phyloP scores from a whole-genome alignment of 1,140 invertebrate species.

The Scaptomyza graminum region DNA sequence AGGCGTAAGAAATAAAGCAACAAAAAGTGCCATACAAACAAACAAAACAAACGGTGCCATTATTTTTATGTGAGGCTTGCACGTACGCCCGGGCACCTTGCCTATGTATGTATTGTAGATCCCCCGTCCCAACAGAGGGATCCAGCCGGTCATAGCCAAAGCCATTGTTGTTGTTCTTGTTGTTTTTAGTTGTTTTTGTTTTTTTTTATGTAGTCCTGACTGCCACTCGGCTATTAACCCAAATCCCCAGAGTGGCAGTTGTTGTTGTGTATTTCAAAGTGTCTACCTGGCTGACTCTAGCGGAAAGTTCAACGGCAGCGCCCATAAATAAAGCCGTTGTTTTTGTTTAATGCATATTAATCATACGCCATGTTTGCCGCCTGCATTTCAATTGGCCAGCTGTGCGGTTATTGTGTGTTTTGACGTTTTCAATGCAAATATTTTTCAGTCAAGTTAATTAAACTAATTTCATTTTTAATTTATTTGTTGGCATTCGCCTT shows the following conservation, averaged over 20 bases:
- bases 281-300: constrained; percentile 62
- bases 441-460: constrained; percentile 65
- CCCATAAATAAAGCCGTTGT: constrained; percentile 61
- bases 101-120: not conserved
- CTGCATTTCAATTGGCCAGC: constrained; percentile 71
- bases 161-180: constrained; percentile 33
- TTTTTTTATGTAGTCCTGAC: constrained; percentile 42
- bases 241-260: constrained; percentile 76
- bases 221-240: constrained; percentile 70
- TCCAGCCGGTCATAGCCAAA: constrained; percentile 24
- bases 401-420: constrained; percentile 7
- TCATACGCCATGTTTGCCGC: constrained; percentile 63
- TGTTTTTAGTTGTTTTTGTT: constrained; percentile 18
- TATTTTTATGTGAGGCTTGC: constrained; percentile 56
- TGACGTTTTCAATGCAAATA: constrained; percentile 51
- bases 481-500: not conserved
- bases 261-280: constrained; percentile 61
- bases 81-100: constrained; percentile 50
- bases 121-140: not conserved
- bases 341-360: constrained; percentile 67
- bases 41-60: constrained; percentile 68
- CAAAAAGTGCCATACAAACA: constrained; percentile 42
- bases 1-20: constrained; percentile 49
- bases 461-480: constrained; percentile 37
- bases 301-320: constrained; percentile 78